Conservation (phyloP, 2,888 invertebrate species). For the Drosophila helvetica region DNA sequence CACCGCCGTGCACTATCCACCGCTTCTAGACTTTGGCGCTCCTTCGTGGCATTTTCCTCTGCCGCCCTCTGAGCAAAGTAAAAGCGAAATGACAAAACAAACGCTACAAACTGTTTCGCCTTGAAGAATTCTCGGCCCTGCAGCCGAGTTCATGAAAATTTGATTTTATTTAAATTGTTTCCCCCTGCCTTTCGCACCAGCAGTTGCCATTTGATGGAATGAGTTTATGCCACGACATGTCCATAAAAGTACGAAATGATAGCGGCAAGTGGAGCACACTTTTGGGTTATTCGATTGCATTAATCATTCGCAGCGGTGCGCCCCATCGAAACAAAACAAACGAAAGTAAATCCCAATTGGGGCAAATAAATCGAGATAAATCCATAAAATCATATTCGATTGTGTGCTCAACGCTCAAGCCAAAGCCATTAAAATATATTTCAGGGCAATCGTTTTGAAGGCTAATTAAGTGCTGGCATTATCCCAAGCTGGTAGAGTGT, state of each 20-base stretch:
- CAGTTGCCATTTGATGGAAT: not conserved
- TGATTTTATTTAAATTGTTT: conserved; percentile 34
- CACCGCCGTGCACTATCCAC: conserved; percentile 33
- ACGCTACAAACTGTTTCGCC: conserved; percentile 57
- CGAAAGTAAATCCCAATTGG: not conserved
- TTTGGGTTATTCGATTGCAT: not conserved
- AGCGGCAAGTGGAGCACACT: not conserved
- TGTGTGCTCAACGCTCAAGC: conserved; percentile 42
- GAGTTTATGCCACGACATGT: not conserved
- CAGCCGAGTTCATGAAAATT: conserved; percentile 59
- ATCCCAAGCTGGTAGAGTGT: conserved; percentile 16
- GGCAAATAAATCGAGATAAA: conserved; percentile 35
- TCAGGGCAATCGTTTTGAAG: conserved; percentile 65
- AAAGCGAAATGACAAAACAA: conserved; percentile 62
- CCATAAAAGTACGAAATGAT: not conserved
- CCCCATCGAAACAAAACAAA: not conserved
- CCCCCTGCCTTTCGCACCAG: not conserved
- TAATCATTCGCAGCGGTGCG: not conserved
- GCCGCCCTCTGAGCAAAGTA: conserved; percentile 32
- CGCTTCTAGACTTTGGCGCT: not conserved
- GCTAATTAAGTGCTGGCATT: conserved; percentile 69
- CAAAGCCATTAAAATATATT: conserved; percentile 64
- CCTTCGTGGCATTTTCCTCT: conserved; percentile 5
- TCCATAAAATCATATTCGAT: conserved; percentile 53
- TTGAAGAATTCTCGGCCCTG: conserved; percentile 28